A percentile compares a stretch with the other conserved stretches of the same genome.
phyloP scores from a whole-genome alignment of 2,888 invertebrate genomes.

The Macrophya alboannulata region DNA sequence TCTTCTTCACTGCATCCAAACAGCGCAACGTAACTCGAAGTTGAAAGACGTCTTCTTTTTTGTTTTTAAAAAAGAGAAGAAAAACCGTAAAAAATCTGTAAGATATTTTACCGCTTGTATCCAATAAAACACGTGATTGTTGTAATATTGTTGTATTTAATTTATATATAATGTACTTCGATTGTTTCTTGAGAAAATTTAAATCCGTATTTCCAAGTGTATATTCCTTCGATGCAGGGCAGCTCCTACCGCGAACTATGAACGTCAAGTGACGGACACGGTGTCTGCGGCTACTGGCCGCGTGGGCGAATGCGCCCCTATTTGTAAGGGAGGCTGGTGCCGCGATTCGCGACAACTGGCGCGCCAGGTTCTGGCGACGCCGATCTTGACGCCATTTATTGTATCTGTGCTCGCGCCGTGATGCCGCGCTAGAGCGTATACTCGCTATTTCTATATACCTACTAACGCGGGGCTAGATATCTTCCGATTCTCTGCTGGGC shows the following conservation, averaged over 20 bases:
- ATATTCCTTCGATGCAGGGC: too few species aligned
- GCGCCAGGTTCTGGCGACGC: slow-evolving; percentile 74
- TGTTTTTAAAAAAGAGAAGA: too few species aligned
- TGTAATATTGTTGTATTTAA: too few species aligned
- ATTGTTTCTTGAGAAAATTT: too few species aligned
- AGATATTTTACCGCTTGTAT: too few species aligned
- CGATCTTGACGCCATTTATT: slow-evolving; percentile 75
- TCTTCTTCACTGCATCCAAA: too few species aligned
- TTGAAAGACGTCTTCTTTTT: too few species aligned
- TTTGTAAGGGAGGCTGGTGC: slow-evolving; percentile 69
- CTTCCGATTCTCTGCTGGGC: background rate
- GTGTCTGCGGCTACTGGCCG: slow-evolving; percentile 61
- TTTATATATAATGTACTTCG: too few species aligned
- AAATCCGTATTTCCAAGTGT: too few species aligned
- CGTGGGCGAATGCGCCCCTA: slow-evolving; percentile 68
- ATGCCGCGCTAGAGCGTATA: slow-evolving; percentile 53
- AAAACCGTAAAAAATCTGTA: too few species aligned
- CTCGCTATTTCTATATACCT: slow-evolving; percentile 42
- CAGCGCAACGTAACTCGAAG: too few species aligned
- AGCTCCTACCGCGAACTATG: background rate
- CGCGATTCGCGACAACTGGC: slow-evolving; percentile 71
- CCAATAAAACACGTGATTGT: too few species aligned
- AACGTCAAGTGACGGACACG: slow-evolving; percentile 24
- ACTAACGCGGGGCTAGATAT: background rate
- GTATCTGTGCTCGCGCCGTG: slow-evolving; percentile 63